phyloP scores from a whole-genome alignment of 1,140 invertebrate species.

The Oryzaephilus surinamensis region DNA sequence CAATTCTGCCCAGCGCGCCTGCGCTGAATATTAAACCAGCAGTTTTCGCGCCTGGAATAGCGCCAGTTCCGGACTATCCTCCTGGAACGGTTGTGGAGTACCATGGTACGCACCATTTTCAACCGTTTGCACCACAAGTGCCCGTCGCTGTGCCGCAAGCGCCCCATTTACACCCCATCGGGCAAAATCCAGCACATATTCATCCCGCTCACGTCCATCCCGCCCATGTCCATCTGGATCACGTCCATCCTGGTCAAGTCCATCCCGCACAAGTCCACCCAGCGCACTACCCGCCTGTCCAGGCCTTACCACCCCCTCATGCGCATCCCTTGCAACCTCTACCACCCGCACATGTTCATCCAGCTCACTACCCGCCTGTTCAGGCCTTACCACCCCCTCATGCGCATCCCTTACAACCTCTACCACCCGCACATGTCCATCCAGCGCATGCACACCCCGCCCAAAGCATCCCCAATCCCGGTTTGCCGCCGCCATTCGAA shows the following conservation, averaged over 20 bases:
- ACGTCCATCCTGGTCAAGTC: not conserved
- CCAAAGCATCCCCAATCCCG: not conserved
- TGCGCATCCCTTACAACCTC: not conserved
- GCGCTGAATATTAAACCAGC: not conserved
- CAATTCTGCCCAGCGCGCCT: conserved; percentile 6
- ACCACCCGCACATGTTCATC: not conserved
- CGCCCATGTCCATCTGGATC: not conserved
- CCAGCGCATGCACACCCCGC: not conserved
- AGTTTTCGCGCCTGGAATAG: too few species aligned
- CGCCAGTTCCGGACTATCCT: not conserved
- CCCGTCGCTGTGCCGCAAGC: conserved; percentile 3
- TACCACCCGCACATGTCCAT: conserved; percentile 1
- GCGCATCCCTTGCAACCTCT: not conserved
- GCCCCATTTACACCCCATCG: not conserved
- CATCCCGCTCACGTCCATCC: conserved; percentile 5
- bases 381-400: not conserved
- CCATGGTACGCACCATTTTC: conserved; percentile 1
- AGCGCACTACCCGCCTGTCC: not conserved
- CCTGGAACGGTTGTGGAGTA: not conserved
- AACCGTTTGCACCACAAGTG: conserved; percentile 4
- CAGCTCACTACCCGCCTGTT: conserved; percentile 1
- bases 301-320: not conserved
- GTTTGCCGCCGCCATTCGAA: not conserved
- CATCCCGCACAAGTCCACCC: not conserved
- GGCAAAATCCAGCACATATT: conserved; percentile 3